Base-by-base conservation (phyloP, 2,113 vertebrate species). In the Hippolais icterina region DNA sequence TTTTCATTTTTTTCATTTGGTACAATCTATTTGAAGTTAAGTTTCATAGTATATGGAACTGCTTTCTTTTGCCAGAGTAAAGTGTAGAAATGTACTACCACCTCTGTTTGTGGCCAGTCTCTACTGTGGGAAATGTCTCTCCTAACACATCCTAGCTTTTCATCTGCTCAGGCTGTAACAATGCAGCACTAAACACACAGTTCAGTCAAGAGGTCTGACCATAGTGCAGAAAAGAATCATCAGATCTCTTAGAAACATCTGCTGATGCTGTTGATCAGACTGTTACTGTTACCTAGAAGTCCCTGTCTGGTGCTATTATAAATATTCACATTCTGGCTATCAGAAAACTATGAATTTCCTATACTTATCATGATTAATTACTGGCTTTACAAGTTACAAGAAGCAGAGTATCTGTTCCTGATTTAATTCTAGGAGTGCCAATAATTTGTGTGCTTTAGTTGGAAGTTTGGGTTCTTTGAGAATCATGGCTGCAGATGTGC, bases 181-280 rank as follows among this genome's bases (percentile, higher is more conserved):
- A 17, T 25, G 15, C 33, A 47, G 10, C 60, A 39, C 20, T 25
- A 66, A 78, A 52, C 44, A 66, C 0, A 0, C 15, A 33, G 11
- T 19, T 74, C 50, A 33, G 28, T 71, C 46, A 75, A 6, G 14
- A 52, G 4, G 1, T 25, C 74, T 84, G 35, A 22, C 5, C 11
- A 12, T 1, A 35, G 20, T 11, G 12, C 27, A 87, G 24, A 68
- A 81, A 64, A 71, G 23, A 75, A 31, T 7, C n/a, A 31, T 25
- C 41, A 70, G 33, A 63, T 39, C 18, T 60, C 57, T 19, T 25
- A 82, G 44, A 83, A 18, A 6, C 2, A 2, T 28, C 14, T 42
- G 29, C 23, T 35, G 23, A 22, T 52, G 44, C 3, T 70, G 70
- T 84, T 68, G 37, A 56, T 63, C 52, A 61, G 49, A 3, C 35